phyloP scores from a whole-genome alignment of 2,888 invertebrate species.

The Oconnorella tubifera region DNA sequence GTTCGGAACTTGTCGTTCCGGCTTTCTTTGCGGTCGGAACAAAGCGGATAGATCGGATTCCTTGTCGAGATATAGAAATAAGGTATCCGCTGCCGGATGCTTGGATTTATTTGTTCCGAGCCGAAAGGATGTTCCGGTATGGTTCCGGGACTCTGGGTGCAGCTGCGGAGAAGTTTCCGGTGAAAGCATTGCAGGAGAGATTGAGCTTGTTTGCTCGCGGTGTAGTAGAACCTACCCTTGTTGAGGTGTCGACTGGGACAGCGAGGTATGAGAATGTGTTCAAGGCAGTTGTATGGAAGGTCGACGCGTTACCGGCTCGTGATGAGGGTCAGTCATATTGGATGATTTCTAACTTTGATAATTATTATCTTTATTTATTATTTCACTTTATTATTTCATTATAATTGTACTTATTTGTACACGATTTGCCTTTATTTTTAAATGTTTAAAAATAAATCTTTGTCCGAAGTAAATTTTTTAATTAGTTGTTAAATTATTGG shows the following conservation, averaged over 20 bases:
- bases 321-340: constrained; percentile 12
- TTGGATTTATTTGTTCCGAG: constrained; percentile 11
- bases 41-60: constrained; percentile 1
- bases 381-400: too few relatives aligned
- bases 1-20: constrained; percentile 5
- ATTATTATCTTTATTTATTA: too few relatives aligned
- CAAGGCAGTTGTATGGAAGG: constrained; percentile 15
- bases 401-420: too few relatives aligned
- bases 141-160: not conserved
- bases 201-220: constrained; percentile 5
- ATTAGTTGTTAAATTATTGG: too few relatives aligned
- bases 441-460: too few relatives aligned
- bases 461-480: too few relatives aligned
- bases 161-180: constrained; percentile 4
- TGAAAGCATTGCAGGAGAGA: constrained; percentile 8
- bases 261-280: constrained; percentile 9
- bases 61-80: constrained; percentile 5
- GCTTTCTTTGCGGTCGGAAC: constrained; percentile 8
- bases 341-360: too few relatives aligned
- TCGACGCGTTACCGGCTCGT: constrained; percentile 6
- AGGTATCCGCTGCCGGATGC: constrained; percentile 9
- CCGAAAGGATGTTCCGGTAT: constrained; percentile 4
- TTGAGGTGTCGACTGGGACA: constrained; percentile 3
- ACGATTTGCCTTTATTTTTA: too few relatives aligned
- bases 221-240: constrained; percentile 5